These are phyloP conservation scores for Rhimphoctona megacephalus DNA, from an alignment of 2,888 invertebrate species.

Conservation along the genomic window DNA sequence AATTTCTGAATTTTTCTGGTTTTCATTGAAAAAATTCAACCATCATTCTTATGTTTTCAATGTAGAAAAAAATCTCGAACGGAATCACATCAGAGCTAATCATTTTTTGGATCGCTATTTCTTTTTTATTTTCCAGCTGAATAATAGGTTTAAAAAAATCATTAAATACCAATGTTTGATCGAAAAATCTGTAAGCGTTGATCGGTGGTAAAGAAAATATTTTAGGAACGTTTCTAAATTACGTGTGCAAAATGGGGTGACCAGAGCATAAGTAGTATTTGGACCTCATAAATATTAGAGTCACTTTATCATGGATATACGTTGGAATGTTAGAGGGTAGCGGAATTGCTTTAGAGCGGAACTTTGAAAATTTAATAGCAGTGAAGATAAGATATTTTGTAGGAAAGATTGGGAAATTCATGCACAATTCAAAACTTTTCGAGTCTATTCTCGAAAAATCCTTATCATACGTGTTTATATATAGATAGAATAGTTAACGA, in stretches of 20 bases:
- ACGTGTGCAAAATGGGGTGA: not conserved
- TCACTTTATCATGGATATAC: not conserved
- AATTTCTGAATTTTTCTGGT: not conserved
- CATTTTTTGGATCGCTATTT: not conserved
- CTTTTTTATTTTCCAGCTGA: not conserved
- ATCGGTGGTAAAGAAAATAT: not conserved
- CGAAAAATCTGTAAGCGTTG: not conserved
- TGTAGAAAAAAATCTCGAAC: not conserved
- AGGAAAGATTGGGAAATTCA: constrained; percentile 18
- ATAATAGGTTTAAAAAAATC: not conserved
- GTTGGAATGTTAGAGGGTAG: constrained; percentile 6
- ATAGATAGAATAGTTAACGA: constrained; percentile 23
- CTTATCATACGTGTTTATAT: not conserved
- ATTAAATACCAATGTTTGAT: not conserved
- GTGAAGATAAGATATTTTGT: not conserved
- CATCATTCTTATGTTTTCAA: not conserved
- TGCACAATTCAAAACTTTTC: not conserved
- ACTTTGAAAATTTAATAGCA: constrained; percentile 11
- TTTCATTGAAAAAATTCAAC: not conserved
- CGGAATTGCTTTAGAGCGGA: not conserved
- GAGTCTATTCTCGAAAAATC: not conserved
- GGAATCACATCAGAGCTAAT: not conserved
- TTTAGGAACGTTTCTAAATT: not conserved
- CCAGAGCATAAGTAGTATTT: not conserved
- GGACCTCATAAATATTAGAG: constrained; percentile 7